Conservation (phyloP, 2,797 vertebrate genomes). For the Cirrhinus mrigala region DNA sequence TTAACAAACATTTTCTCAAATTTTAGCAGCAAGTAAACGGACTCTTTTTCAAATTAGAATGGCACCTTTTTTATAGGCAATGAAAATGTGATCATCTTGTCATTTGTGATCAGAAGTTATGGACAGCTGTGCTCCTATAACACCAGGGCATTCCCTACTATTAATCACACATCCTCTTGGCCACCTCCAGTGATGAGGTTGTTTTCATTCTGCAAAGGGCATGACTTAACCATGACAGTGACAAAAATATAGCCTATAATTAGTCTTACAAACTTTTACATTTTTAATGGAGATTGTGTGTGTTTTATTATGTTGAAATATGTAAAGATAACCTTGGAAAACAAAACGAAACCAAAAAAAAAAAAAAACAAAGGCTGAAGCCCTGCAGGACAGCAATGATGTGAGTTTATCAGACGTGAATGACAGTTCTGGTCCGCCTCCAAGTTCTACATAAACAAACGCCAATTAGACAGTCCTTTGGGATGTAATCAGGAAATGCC, state of each 20-base stretch:
- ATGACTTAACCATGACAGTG: neutral
- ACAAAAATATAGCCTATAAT: neutral
- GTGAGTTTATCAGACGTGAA: neutral
- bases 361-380: neutral
- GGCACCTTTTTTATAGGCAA: neutral
- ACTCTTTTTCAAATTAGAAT: too few relatives aligned
- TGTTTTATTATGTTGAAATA: neutral
- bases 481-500: constrained; percentile 34
- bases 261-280: neutral
- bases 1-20: too few relatives aligned
- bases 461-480: neutral
- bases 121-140: neutral
- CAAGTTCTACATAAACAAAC: constrained; percentile 2
- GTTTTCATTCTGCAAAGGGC: neutral
- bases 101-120: neutral
- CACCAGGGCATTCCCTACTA: neutral
- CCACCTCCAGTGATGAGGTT: neutral
- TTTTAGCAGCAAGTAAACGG: neutral
- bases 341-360: too few relatives aligned
- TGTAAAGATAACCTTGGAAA: neutral
- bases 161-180: neutral
- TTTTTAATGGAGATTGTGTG: neutral
- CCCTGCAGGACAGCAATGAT: neutral
- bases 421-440: neutral
- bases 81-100: neutral